Evolutionary conservation across 2,797 vertebrate species (phyloP), one percentile per base, ranked within the genome.

Genomic region (Myiotriccus ornatus): DNA sequence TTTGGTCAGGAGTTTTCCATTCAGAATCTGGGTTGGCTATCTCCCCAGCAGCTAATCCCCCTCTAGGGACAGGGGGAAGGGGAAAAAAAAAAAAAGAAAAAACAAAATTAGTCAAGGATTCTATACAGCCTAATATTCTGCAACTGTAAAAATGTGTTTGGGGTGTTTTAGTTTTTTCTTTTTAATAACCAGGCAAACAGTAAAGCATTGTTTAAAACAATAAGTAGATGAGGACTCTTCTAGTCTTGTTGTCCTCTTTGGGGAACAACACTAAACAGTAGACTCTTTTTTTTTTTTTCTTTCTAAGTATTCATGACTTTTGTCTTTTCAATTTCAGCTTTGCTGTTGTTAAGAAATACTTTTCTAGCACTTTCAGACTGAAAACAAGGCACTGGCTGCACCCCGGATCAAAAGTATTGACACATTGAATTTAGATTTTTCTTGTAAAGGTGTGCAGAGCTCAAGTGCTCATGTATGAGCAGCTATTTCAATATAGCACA

Each of bases 1-100:
- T 88, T 87, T 65, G 63, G 47, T 89, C 55, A 46, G 47, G 69
- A 84, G 59, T 90, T 96, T 95, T 91, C 82, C 76, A 78, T 76
- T 91, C 76, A 76, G 79, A 82, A 94, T 96, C 91, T 92, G 57
- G 39, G 50, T 41, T 96, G 94, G 94, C 96, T 62, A 88, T 92
- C 92, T 93, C 91, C 82, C 89, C 91, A 59, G 75, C 62, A 92
- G 75, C 63, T 93, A 65, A 88, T 93, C 52, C 37, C 87, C 79
- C 90, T 90, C 90, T 22, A 56, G 90, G 89, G 46, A 47, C 32
- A 7, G n/a, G 11, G 22, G 4, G 4, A 14, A 8, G 14, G 12
- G 4, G 1, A 14, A 24, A 43, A 47, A 47, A 47, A 22, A 46
- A 12, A 25, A 25, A 21, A 34, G 15, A 59, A 25, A n/a, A 12